These are phyloP conservation scores for Brenthis ino DNA, from an alignment of 2,888 invertebrate genomes.

Conservation along the genomic window DNA sequence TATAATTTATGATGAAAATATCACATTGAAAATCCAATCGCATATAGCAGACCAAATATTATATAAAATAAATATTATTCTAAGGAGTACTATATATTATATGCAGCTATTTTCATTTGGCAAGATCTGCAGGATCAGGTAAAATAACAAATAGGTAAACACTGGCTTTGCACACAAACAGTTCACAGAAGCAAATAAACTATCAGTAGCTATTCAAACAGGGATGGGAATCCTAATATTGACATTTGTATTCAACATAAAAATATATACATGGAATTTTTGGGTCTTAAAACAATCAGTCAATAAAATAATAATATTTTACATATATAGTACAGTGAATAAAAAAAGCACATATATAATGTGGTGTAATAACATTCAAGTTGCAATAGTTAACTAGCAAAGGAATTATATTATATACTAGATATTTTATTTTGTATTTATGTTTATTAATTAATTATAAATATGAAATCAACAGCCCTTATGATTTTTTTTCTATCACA, in stretches of 20 bases:
- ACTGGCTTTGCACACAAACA: conserved; percentile 27
- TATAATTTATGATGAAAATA: neutral
- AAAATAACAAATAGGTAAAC: neutral
- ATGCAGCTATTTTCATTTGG: conserved; percentile 1
- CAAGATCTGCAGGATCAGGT: conserved; percentile 17
- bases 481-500: too few relatives aligned
- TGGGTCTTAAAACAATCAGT: neutral
- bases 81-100: neutral
- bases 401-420: too few relatives aligned
- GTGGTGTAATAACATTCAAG: too few relatives aligned
- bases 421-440: too few relatives aligned
- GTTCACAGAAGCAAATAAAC: conserved; percentile 26
- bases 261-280: neutral
- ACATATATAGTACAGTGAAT: too few relatives aligned
- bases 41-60: neutral
- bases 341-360: too few relatives aligned
- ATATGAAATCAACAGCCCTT: too few relatives aligned
- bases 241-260: neutral
- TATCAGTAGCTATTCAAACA: conserved; percentile 12
- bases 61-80: neutral
- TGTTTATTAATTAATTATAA: too few relatives aligned
- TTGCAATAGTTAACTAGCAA: too few relatives aligned
- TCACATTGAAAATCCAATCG: neutral
- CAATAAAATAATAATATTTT: neutral
- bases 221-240: neutral